Conservation (phyloP, 2,888 invertebrate genomes). For the Pocota personata region DNA sequence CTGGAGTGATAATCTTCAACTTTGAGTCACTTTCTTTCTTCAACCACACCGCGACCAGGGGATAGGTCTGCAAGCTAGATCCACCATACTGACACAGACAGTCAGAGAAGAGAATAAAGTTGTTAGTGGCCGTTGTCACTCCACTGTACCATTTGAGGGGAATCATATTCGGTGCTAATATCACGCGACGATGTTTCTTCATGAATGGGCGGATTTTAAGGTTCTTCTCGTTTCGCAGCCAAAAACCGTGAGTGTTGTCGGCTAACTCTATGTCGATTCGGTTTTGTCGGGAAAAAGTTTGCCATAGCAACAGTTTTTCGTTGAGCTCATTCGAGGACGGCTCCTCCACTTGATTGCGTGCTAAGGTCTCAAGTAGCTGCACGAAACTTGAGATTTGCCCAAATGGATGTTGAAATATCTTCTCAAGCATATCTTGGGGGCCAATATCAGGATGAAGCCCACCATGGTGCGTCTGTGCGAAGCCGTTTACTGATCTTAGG, state of each 20-base stretch:
- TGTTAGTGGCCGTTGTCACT: slow-evolving; percentile 87
- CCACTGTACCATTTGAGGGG: slow-evolving; percentile 88
- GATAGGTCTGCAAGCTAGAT: slow-evolving; percentile 84
- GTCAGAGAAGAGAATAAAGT: slow-evolving; percentile 92
- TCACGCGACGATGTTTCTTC: slow-evolving; percentile 88
- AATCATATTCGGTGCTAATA: slow-evolving; percentile 89
- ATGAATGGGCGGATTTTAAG: slow-evolving; percentile 80
- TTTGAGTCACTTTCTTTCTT: slow-evolving; percentile 88
- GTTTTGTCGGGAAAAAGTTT: slow-evolving; percentile 78
- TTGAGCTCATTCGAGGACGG: slow-evolving; percentile 75
- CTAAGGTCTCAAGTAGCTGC: slow-evolving; percentile 79
- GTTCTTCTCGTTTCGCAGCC: slow-evolving; percentile 82
- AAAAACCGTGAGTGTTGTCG: slow-evolving; percentile 81
- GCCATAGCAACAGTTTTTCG: slow-evolving; percentile 79
- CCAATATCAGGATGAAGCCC: not conserved
- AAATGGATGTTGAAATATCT: slow-evolving; percentile 80
- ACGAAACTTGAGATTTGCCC: slow-evolving; percentile 78
- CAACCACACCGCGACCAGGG: slow-evolving; percentile 91
- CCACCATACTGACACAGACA: slow-evolving; percentile 87
- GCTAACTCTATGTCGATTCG: slow-evolving; percentile 80
- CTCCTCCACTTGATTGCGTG: slow-evolving; percentile 48
- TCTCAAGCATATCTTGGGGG: slow-evolving; percentile 66
- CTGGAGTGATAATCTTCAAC: slow-evolving; percentile 90
- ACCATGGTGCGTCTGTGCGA: slow-evolving; percentile 84
- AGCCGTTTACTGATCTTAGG: slow-evolving; percentile 89